Evolutionary conservation across 2,113 vertebrate species (phyloP).

Genomic region (Sphaerodactylus townsendi): DNA sequence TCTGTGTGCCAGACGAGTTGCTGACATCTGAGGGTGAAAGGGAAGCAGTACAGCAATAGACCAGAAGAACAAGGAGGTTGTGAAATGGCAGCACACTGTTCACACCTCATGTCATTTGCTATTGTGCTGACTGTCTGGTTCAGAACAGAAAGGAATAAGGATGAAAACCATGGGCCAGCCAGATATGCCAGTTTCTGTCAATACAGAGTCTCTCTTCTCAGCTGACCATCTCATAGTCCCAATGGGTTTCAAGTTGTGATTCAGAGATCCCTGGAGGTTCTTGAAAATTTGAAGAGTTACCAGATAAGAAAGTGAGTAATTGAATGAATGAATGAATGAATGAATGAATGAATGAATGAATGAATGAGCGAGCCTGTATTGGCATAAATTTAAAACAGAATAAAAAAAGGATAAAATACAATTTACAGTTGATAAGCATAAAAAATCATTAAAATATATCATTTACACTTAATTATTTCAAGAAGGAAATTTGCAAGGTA

Average conservation of each 20-base stretch:
- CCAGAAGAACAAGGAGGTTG: background rate
- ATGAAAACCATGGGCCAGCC: background rate
- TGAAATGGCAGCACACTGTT: background rate
- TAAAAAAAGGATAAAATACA: no score
- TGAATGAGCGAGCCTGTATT: no score
- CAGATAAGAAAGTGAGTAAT: background rate
- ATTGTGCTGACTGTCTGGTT: background rate
- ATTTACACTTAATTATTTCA: no score
- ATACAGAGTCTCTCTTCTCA: no score
- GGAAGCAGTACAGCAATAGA: background rate
- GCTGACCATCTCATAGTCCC: background rate
- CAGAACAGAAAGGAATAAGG: slow-evolving; percentile 1
- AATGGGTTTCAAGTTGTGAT: background rate
- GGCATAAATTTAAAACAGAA: no score
- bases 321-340: no score
- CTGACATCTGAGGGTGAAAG: background rate
- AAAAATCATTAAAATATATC: no score
- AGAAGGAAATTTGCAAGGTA: no score
- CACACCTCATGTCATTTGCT: background rate
- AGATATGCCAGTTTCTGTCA: background rate
- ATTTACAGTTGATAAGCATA: no score
- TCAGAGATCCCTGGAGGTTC: background rate
- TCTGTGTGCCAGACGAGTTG: background rate
- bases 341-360: no score
- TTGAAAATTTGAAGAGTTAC: background rate